Conservation (phyloP, 1,140 invertebrate species). For the Chymomyza costata region DNA sequence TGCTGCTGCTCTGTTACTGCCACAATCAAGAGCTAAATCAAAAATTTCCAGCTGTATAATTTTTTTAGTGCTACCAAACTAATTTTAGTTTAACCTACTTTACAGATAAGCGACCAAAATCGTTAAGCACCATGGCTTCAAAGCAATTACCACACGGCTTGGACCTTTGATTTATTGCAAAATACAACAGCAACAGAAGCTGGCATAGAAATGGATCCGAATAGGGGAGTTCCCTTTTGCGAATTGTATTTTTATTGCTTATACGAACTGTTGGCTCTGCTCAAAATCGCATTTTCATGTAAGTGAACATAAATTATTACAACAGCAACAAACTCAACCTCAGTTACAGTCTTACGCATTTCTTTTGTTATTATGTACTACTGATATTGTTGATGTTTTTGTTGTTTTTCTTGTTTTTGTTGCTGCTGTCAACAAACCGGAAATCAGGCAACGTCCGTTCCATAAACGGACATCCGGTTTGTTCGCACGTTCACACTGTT, state of each 20-base stretch:
- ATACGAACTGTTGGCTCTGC: conserved; percentile 16
- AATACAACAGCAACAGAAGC: conserved; percentile 9
- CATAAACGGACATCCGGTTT: conserved; percentile 64
- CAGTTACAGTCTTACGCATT: too few species aligned
- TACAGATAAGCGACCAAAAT: too few species aligned
- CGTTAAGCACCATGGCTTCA: conserved; percentile 51
- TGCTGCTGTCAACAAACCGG: conserved; percentile 50
- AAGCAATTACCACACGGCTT: conserved; percentile 47
- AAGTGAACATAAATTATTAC: conserved; percentile 61
- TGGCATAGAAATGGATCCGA: conserved; percentile 18
- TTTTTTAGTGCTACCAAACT: conserved; percentile 58
- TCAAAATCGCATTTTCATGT: conserved; percentile 59
- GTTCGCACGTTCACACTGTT: conserved; percentile 67
- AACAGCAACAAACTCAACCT: conserved; percentile 24
- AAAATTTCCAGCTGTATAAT: conserved; percentile 43
- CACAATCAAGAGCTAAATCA: conserved; percentile 65
- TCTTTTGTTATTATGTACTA: too few species aligned
- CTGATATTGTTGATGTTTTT: too few species aligned
- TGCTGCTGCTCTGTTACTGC: conserved; percentile 10
- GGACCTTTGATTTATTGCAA: conserved; percentile 55
- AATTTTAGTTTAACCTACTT: conserved; percentile 66
- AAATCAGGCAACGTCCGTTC: conserved; percentile 66
- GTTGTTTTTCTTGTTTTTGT: too few species aligned
- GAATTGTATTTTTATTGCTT: conserved; percentile 43
- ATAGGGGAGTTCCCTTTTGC: too few species aligned